A percentile compares a stretch with the other conserved stretches of the same genome.
Evolutionary conservation across 2,797 vertebrate genomes (phyloP).

Genomic region (Sebastes hubbsi): DNA sequence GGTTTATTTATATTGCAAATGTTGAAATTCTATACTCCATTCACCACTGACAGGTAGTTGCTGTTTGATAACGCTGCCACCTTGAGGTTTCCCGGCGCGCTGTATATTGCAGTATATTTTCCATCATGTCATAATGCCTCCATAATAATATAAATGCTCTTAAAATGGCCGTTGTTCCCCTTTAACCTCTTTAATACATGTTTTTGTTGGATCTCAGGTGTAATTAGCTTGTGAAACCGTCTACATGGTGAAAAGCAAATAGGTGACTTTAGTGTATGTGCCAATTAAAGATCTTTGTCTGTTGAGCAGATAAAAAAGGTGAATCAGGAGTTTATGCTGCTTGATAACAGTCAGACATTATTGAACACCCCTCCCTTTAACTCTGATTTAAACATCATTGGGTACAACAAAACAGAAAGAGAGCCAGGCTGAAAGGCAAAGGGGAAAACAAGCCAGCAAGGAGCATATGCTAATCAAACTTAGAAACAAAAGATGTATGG

Average conservation of each 20-base stretch:
- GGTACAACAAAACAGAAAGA: background rate
- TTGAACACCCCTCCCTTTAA: background rate
- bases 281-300: background rate
- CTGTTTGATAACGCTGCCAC: too few relatives aligned
- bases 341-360: background rate
- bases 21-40: too few relatives aligned
- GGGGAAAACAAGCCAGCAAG: background rate
- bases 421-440: background rate
- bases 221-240: background rate
- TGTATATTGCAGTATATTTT: too few relatives aligned
- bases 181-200: background rate
- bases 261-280: background rate
- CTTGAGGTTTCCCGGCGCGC: too few relatives aligned
- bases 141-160: too few relatives aligned
- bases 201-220: background rate
- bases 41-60: accelerated
- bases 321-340: background rate
- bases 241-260: background rate
- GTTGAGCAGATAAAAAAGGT: background rate
- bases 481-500: slow-evolving; percentile 20
- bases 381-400: background rate
- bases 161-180: accelerated
- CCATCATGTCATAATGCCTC: too few relatives aligned
- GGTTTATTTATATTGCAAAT: too few relatives aligned
- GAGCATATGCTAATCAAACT: slow-evolving; percentile 12